A percentile compares a stretch with the other conserved stretches of the same genome.
These are phyloP conservation scores for Actenoides lindsayi DNA, from an alignment of 2,113 vertebrate species.

Conservation along the genomic window DNA sequence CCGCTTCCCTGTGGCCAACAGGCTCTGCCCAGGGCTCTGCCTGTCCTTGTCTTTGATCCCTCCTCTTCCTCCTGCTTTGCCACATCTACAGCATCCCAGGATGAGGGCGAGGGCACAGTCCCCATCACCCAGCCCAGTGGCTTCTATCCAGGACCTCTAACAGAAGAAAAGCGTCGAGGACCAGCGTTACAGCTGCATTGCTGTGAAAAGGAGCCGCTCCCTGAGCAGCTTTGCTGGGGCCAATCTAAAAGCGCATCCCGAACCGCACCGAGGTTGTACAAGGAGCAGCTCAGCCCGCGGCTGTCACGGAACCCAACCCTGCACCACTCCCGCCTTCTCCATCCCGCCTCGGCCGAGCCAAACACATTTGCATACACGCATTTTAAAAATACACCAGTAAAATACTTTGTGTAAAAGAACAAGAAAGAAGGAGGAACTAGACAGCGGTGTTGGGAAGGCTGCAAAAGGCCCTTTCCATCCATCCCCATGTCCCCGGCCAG, in stretches of 20 bases:
- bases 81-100: background rate
- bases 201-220: no score
- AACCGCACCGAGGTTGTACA: rapidly evolving
- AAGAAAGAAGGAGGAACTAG: background rate
- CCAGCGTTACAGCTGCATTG: rapidly evolving
- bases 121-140: background rate
- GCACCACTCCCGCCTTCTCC: background rate
- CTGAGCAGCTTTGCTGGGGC: background rate
- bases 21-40: rapidly evolving
- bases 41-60: rapidly evolving
- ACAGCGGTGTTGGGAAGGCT: background rate
- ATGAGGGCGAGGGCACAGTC: background rate
- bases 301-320: background rate
- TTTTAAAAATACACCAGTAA: background rate
- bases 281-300: background rate
- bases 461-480: rapidly evolving
- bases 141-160: background rate
- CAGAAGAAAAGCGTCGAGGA: background rate
- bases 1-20: background rate
- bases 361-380: background rate
- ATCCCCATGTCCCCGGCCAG: background rate
- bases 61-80: background rate
- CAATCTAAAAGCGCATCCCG: background rate
- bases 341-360: background rate
- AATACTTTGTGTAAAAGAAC: background rate